These are phyloP conservation scores for Rhingia campestris DNA, from an alignment of 2,888 invertebrate genomes.

Conservation along the genomic window DNA sequence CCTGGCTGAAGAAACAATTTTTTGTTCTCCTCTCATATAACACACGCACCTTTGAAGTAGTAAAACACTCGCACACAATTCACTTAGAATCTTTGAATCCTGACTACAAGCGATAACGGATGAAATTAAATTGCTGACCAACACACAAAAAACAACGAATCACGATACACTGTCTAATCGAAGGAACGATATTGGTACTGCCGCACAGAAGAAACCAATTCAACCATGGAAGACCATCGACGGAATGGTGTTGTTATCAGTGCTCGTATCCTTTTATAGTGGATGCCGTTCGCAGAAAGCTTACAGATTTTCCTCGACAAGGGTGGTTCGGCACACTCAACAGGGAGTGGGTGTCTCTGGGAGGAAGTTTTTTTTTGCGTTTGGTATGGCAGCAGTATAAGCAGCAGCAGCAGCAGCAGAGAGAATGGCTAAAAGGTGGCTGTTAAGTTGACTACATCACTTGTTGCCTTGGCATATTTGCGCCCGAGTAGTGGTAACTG, in stretches of 20 bases:
- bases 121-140: conserved; percentile 13
- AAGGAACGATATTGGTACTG: conserved; percentile 38
- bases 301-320: conserved; percentile 59
- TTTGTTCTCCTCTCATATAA: conserved; percentile 12
- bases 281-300: conserved; percentile 57
- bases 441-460: conserved; percentile 52
- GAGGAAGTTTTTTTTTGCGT: background rate
- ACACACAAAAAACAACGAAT: background rate
- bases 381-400: conserved; percentile 4
- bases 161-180: conserved; percentile 16
- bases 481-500: conserved; percentile 5
- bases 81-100: conserved; percentile 30
- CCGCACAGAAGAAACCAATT: conserved; percentile 53
- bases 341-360: conserved; percentile 25
- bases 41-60: conserved; percentile 5
- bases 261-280: conserved; percentile 81
- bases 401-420: background rate
- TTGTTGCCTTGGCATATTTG: conserved; percentile 55
- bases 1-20: conserved; percentile 18
- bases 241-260: conserved; percentile 81
- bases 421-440: conserved; percentile 42
- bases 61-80: background rate
- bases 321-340: conserved; percentile 37
- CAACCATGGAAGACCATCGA: conserved; percentile 76
- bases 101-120: conserved; percentile 1